Conservation (phyloP, 2,797 vertebrate genomes). For the Capromys pilorides region DNA sequence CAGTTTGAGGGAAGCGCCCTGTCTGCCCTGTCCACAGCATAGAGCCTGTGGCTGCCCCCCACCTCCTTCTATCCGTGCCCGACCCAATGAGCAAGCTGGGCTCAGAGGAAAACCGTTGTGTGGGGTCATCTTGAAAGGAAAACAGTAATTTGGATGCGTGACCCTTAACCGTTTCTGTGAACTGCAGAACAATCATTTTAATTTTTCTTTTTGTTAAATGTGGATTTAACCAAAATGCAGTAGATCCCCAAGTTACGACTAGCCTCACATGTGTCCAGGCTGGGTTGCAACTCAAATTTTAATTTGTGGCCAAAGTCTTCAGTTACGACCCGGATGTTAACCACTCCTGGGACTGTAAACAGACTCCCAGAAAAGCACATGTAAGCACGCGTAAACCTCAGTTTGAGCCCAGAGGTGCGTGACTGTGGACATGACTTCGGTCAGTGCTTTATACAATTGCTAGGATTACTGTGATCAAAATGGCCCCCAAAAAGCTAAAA, state of each 20-base stretch:
- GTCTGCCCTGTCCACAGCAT: neutral
- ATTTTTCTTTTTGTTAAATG: constrained; percentile 26
- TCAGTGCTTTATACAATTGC: neutral
- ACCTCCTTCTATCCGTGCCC: neutral
- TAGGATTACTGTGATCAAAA: neutral
- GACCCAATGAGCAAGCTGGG: neutral
- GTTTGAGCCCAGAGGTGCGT: no score
- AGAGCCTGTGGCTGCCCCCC: neutral
- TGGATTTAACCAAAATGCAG: neutral
- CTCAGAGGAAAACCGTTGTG: neutral
- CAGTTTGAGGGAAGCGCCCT: neutral
- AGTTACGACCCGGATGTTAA: neutral
- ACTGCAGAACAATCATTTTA: neutral
- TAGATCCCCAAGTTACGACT: neutral
- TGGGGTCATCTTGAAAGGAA: constrained; percentile 39
- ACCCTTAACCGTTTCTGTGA: constrained; percentile 13
- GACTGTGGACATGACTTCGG: neutral
- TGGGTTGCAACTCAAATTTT: neutral
- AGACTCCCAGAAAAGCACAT: neutral
- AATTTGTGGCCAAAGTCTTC: neutral
- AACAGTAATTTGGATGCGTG: constrained; percentile 6
- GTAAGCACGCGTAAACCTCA: no score
- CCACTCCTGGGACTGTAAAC: neutral
- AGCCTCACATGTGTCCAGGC: neutral
- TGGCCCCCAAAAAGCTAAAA: neutral